Conservation (phyloP, 2,888 invertebrate species). For the Metallyticus violacea region DNA sequence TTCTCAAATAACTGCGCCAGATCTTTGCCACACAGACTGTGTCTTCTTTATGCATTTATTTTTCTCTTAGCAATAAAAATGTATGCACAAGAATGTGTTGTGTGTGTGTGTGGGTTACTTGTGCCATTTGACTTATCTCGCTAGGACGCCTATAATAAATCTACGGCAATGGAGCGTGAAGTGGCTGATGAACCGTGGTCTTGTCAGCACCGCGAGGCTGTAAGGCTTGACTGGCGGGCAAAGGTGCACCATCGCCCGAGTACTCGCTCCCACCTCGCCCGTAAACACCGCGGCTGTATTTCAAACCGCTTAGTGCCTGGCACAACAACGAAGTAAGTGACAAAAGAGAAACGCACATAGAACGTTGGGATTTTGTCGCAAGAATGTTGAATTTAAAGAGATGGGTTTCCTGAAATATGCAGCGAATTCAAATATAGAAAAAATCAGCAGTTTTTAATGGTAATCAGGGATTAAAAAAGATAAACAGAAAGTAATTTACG, state of each 20-base stretch:
- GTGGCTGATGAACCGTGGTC: not conserved
- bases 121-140: not conserved
- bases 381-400: no score
- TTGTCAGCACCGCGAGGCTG: not conserved
- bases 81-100: not conserved
- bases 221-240: not conserved
- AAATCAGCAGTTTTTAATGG: no score
- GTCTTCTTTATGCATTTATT: not conserved
- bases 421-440: no score
- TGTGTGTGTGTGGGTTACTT: not conserved
- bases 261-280: not conserved
- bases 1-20: not conserved
- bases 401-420: no score
- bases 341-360: no score
- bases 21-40: not conserved
- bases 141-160: not conserved
- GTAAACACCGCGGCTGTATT: not conserved
- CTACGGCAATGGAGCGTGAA: not conserved
- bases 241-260: not conserved
- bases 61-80: not conserved
- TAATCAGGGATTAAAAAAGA: no score
- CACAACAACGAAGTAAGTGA: not conserved
- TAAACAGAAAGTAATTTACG: no score
- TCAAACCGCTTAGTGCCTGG: not conserved
- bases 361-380: no score